Evolutionary conservation across 2,797 vertebrate species (phyloP).

Genomic region (Graptemys geographica): DNA sequence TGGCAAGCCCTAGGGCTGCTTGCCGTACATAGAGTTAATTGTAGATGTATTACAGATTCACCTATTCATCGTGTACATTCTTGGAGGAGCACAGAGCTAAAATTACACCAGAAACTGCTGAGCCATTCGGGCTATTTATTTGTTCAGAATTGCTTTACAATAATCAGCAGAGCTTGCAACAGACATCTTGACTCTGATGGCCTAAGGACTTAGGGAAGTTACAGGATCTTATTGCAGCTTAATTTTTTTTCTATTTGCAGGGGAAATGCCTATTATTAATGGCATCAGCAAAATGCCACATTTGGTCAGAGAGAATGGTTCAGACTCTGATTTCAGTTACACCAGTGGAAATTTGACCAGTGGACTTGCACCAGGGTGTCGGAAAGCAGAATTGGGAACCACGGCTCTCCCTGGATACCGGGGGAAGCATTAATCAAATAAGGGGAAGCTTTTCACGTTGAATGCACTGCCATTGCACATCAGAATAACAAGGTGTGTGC

Average conservation of each 20-base stretch:
- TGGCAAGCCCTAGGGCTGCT: not conserved
- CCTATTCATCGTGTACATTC: constrained; percentile 77
- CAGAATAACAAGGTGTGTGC: not conserved
- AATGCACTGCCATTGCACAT: not conserved
- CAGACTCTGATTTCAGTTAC: not conserved
- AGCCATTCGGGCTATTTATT: constrained; percentile 67
- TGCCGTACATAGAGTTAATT: constrained; percentile 41
- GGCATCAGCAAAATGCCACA: not conserved
- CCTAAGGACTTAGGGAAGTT: constrained; percentile 20
- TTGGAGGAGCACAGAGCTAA: constrained; percentile 66
- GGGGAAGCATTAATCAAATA: not conserved
- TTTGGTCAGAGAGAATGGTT: not conserved
- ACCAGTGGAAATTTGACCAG: not conserved
- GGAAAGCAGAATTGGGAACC: not conserved
- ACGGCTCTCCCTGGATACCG: not conserved
- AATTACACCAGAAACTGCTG: constrained; percentile 66
- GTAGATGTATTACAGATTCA: constrained; percentile 61
- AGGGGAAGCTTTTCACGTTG: not conserved
- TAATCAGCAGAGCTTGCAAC: constrained; percentile 13
- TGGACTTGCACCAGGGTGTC: not conserved
- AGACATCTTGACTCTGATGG: constrained; percentile 45
- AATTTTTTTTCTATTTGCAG: not conserved
- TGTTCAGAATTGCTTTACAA: constrained; percentile 64
- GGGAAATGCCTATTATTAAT: not conserved
- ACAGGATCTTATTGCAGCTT: not conserved